Base-by-base conservation (phyloP, 1,140 invertebrate genomes). In the Episyrphus balteatus region DNA sequence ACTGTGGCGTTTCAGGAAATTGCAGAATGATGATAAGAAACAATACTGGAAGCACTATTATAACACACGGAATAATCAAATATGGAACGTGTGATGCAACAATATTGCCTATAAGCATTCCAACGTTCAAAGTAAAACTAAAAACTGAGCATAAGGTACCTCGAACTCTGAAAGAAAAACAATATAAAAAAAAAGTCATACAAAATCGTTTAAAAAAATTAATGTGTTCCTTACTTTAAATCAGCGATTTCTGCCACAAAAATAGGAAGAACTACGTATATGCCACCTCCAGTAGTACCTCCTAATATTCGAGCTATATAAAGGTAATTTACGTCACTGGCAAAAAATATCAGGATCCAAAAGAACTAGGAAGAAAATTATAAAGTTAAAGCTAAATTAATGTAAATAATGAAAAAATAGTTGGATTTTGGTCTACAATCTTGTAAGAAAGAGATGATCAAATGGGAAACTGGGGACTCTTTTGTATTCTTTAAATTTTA, bases 201-300 rank as follows among this genome's bases (percentile, higher is more conserved):
- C n/a, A n/a, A n/a, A n/a, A n/a, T n/a, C n/a, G n/a, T n/a, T n/a
- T n/a, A n/a, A n/a, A n/a, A 26, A 26, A 26, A 5, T 5, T 5
- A 26, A 26, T n/a, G n/a, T n/a, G n/a, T n/a, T n/a, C n/a, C 45
- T 47, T 34, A 66, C 63, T 53, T 57, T 8, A 59, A 56, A 55
- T 72, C 59, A 0, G 62, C 53, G 10, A 68, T 67, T 58, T 68
- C 65, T 1, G 62, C 54, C 19, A 67, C 58, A 10, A 64, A 67
- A 11, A 67, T 57, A 9, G 65, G 61, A 21, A 68, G 46, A 0
- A 61, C 56, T 1, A 62, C 48, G 33, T 55, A 67, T 44, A 51
- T 44, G 21, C 65, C 64, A 6, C 65, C 64, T 7, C 65, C 57
- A 3, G 61, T 62, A 9, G 73, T 37, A 1, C 73, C 73, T 5